Percentiles rank a stretch among this genome's conserved stretches.
These are phyloP conservation scores for Drosophila subquinaria DNA, from an alignment of 2,888 invertebrate species.

Conservation along the genomic window DNA sequence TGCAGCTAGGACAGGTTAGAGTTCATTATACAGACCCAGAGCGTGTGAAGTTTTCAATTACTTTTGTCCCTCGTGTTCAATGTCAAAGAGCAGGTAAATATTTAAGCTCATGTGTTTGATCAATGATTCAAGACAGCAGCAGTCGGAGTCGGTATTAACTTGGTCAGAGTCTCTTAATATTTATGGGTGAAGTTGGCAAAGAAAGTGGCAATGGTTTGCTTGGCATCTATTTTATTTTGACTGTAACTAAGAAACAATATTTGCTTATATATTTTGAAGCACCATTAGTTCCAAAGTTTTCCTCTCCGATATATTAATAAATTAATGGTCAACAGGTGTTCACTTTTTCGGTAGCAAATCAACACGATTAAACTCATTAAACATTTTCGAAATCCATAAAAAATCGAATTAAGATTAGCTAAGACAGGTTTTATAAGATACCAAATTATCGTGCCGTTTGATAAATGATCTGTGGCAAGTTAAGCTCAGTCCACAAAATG, in stretches of 20 bases:
- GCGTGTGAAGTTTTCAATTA: conserved; percentile 51
- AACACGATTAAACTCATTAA: conserved; percentile 26
- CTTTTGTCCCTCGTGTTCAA: conserved; percentile 38
- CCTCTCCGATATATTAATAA: not conserved
- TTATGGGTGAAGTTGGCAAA: conserved; percentile 13
- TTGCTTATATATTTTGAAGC: not conserved
- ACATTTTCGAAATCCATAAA: conserved; percentile 16
- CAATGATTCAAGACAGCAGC: conserved; percentile 31
- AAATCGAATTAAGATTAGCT: conserved; percentile 13
- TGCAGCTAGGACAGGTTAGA: conserved; percentile 37
- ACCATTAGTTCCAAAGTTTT: not conserved
- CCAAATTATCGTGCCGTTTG: conserved; percentile 13
- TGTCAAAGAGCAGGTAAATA: conserved; percentile 53
- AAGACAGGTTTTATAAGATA: conserved; percentile 18
- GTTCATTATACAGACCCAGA: conserved; percentile 57
- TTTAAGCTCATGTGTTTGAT: conserved; percentile 54
- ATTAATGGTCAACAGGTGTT: conserved; percentile 30
- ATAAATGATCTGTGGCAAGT: conserved; percentile 18
- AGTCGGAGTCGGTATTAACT: conserved; percentile 8
- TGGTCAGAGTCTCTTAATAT: conserved; percentile 18
- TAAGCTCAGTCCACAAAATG: conserved; percentile 8
- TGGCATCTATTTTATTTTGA: not conserved
- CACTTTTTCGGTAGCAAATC: conserved; percentile 18
- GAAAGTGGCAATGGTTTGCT: not conserved
- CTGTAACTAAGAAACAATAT: not conserved